A percentile compares a stretch with the other conserved stretches of the same genome.
These are phyloP conservation scores for Zeuzera pyrina DNA, from an alignment of 2,888 invertebrate genomes.

Conservation along the genomic window DNA sequence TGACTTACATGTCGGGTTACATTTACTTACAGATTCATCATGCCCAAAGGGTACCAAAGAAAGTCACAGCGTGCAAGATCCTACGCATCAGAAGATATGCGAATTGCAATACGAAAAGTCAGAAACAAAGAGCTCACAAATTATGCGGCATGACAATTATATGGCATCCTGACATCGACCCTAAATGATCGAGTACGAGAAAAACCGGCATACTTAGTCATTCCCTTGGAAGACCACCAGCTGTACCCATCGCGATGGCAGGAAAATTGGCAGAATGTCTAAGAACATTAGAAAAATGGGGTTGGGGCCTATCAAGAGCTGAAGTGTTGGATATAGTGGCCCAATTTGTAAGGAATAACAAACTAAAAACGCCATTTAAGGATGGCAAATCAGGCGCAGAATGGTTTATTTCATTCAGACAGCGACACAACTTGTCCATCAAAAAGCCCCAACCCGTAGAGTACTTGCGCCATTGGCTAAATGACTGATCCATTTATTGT, in stretches of 20 bases:
- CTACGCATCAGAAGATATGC: conserved; percentile 8
- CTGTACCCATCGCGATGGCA: conserved; percentile 12
- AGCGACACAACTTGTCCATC: conserved; percentile 15
- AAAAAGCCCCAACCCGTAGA: conserved; percentile 2
- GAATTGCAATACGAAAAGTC: conserved; percentile 9
- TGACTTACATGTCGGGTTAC: no score
- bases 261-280: conserved; percentile 8
- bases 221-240: conserved; percentile 12
- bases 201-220: conserved; percentile 7
- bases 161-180: conserved; percentile 12
- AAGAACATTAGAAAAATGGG: conserved; percentile 14
- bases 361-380: conserved; percentile 12
- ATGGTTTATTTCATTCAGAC: conserved; percentile 16
- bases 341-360: conserved; percentile 11
- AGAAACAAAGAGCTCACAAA: conserved; percentile 11
- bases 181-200: conserved; percentile 8
- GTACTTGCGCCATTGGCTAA: conserved; percentile 1
- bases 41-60: conserved; percentile 9
- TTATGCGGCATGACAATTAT: conserved; percentile 10
- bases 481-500: conserved; percentile 14
- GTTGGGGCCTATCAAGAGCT: conserved; percentile 13
- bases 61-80: conserved; percentile 9
- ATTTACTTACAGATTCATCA: conserved; percentile 6
- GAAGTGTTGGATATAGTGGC: conserved; percentile 15
- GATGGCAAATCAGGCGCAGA: conserved; percentile 14